phyloP scores from a whole-genome alignment of 2,797 vertebrate genomes.

The Rhabdomys pumilio region DNA sequence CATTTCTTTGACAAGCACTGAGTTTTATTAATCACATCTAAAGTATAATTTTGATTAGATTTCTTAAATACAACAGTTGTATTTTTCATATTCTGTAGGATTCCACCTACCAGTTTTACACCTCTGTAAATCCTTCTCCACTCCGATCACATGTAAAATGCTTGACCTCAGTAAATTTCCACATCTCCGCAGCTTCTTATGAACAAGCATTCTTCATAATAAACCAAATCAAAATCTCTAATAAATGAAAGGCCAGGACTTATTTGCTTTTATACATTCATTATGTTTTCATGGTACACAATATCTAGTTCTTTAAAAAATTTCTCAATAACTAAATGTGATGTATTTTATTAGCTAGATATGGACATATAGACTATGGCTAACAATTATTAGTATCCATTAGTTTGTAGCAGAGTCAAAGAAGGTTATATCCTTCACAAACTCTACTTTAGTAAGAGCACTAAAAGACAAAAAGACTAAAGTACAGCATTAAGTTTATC shows the following conservation, averaged over 20 bases:
- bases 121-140: not conserved
- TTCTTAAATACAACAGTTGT: not conserved
- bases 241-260: not conserved
- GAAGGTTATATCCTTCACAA: not conserved
- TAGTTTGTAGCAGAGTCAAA: not conserved
- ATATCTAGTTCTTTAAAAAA: not conserved
- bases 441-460: not conserved
- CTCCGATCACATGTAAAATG: not conserved
- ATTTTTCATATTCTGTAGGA: not conserved
- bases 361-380: not conserved
- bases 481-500: not conserved
- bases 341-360: not conserved
- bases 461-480: not conserved
- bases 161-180: not conserved
- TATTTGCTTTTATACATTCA: not conserved
- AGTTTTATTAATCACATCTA: not conserved
- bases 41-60: not conserved
- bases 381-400: not conserved
- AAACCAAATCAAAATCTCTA: not conserved
- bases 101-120: rapidly evolving
- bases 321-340: not conserved
- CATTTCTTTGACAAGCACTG: not conserved
- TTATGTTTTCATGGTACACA: not conserved
- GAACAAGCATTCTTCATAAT: not conserved
- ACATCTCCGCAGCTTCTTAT: not conserved